These are phyloP conservation scores for Busseola fusca DNA, from an alignment of 2,888 invertebrate species.

Conservation along the genomic window DNA sequence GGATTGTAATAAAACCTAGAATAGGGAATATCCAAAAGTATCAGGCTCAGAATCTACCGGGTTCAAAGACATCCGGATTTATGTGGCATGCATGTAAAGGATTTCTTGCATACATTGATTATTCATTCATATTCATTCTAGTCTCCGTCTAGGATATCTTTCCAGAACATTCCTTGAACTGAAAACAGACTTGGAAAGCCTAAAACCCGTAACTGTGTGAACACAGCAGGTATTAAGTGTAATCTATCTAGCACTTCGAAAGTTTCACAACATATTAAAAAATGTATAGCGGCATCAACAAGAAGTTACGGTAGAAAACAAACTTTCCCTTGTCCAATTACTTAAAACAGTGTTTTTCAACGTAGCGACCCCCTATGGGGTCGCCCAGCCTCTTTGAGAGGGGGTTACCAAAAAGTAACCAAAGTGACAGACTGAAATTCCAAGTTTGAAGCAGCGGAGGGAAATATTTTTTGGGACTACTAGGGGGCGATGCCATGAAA, in stretches of 20 bases:
- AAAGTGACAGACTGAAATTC: no score
- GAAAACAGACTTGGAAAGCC: neutral
- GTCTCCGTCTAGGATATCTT: neutral
- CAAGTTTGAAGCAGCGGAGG: no score
- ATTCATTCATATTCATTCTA: neutral
- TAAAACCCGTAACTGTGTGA: neutral
- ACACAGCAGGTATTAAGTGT: neutral
- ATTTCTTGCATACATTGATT: neutral
- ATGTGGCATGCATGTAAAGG: neutral
- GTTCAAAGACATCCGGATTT: neutral
- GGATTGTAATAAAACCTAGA: neutral
- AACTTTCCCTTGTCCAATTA: neutral
- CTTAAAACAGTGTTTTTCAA: neutral
- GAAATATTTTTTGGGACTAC: no score
- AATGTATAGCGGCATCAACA: neutral
- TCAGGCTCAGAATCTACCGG: neutral
- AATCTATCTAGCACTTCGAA: neutral
- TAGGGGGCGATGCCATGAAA: no score
- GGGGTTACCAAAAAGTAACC: no score
- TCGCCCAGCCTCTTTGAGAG: no score
- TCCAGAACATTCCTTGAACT: neutral
- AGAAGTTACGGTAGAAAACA: conserved; percentile 32
- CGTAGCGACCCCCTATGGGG: no score
- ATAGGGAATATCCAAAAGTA: neutral
- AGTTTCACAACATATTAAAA: conserved; percentile 8